These are phyloP conservation scores for Drosophila nigromelanica DNA, from an alignment of 1,140 invertebrate genomes.

Conservation along the genomic window DNA sequence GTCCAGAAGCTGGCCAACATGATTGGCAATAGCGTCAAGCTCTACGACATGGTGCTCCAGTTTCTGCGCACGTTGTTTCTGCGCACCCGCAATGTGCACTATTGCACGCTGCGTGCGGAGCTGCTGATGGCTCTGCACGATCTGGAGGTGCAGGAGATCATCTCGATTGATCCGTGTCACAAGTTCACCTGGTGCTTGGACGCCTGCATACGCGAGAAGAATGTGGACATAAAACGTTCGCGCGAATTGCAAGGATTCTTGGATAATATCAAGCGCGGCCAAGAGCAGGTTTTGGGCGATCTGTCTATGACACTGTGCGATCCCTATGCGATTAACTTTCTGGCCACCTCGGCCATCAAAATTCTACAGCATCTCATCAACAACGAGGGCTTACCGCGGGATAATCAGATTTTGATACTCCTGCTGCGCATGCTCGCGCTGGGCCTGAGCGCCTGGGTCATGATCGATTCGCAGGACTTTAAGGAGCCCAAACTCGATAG, in stretches of 20 bases:
- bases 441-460: conserved; percentile 97
- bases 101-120: conserved; percentile 97
- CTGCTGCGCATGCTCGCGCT: conserved; percentile 96
- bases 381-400: conserved; percentile 93
- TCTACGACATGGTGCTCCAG: conserved; percentile 99
- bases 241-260: conserved; percentile 97
- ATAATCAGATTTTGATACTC: conserved; percentile 96
- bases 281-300: conserved; percentile 95
- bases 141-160: conserved; percentile 97
- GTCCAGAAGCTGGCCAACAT: conserved; percentile 98
- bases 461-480: conserved; percentile 98
- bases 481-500: conserved; percentile 97
- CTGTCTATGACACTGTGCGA: conserved; percentile 98
- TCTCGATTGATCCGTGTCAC: conserved; percentile 98
- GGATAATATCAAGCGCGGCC: conserved; percentile 96
- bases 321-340: conserved; percentile 98
- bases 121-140: conserved; percentile 98
- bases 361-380: conserved; percentile 96
- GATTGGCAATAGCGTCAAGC: conserved; percentile 97
- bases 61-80: conserved; percentile 97
- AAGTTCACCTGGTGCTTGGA: conserved; percentile 99
- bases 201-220: conserved; percentile 98
- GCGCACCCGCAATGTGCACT: conserved; percentile 97
- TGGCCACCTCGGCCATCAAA: conserved; percentile 96
- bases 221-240: conserved; percentile 98